Evolutionary conservation across 2,888 invertebrate genomes (phyloP).

Genomic region (Acrocyrtus sp.): DNA sequence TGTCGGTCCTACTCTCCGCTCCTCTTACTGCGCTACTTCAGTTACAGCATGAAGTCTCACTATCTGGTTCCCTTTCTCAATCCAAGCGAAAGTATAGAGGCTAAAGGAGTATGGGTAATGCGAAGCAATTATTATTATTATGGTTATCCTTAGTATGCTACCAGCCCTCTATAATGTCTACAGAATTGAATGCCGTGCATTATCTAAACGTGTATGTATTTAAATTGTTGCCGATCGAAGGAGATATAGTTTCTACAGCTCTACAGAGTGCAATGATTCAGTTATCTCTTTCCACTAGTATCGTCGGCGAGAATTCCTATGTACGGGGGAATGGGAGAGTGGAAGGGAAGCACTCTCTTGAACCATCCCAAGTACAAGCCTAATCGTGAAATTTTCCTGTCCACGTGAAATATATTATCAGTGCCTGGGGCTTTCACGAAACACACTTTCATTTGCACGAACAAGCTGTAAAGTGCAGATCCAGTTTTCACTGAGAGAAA

Average conservation of each 20-base stretch:
- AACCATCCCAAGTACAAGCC: no score
- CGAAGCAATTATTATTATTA: slow-evolving; percentile 15
- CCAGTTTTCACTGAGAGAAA: no score
- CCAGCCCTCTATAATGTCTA: no score
- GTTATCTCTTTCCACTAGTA: slow-evolving; percentile 9
- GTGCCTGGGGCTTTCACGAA: neutral
- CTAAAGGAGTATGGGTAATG: slow-evolving; percentile 12
- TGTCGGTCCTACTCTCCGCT: no score
- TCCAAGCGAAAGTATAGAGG: no score
- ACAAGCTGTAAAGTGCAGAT: neutral
- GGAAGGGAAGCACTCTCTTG: no score
- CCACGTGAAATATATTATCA: neutral
- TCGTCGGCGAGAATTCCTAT: neutral
- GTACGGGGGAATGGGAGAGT: no score
- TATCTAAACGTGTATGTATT: neutral
- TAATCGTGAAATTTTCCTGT: neutral
- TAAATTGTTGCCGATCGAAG: neutral
- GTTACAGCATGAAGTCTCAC: no score
- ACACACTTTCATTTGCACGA: slow-evolving; percentile 11
- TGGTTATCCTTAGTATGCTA: no score
- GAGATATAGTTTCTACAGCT: neutral
- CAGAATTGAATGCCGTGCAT: no score
- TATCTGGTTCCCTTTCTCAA: no score
- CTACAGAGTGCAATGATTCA: slow-evolving; percentile 10
- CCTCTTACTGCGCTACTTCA: no score